Evolutionary conservation across 1,140 invertebrate species (phyloP), one percentile per base, ranked within the genome.

Genomic region (Drosophila dunni): DNA sequence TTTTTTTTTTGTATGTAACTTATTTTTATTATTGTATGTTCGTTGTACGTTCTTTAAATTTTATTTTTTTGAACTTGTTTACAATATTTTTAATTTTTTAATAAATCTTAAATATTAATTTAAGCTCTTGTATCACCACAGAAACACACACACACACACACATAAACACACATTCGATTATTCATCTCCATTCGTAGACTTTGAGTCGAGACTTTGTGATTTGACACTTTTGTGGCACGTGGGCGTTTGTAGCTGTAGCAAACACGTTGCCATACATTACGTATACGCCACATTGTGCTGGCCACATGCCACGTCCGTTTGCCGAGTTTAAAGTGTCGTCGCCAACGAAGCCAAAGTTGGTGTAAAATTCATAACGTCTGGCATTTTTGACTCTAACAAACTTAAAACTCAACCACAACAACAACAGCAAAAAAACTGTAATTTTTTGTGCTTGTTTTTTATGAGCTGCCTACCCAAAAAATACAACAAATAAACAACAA

Each of bases 221-320:
- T 72, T 62, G 62, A 66, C 51, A 76, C 78, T 66, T 36, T 20
- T 63, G 29, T 9, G 71, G 68, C 76, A 57, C 56, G 83, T 88
- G 77, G 83, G 84, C 80, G 83, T 38, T 7, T 38, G 54, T 40
- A 29, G 24, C 24, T 29, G 36, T 10, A 13, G 7, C 57, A 82
- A 86, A 88, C 83, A 83, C 84, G 83, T 88, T 88, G 80, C 50
- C 46, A 15, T 36, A 34, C 29, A 61, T 82, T 79, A 80, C 83
- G 82, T 81, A 88, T 88, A 80, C 83, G 84, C 79, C 73, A 68
- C 68, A 48, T 81, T 54, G 48, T 45, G 40, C 56, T 56, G 46
- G 20, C 29, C 34, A 69, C 36, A 20, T 42, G 53, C 57, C 51
- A 53, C 70, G 58, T 61, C 56, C 58, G 53, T 53, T 53, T 38